A percentile compares a stretch with the other conserved stretches of the same genome.
Evolutionary conservation across 2,113 vertebrate species (phyloP).

Genomic region (Aegotheles bennettii): DNA sequence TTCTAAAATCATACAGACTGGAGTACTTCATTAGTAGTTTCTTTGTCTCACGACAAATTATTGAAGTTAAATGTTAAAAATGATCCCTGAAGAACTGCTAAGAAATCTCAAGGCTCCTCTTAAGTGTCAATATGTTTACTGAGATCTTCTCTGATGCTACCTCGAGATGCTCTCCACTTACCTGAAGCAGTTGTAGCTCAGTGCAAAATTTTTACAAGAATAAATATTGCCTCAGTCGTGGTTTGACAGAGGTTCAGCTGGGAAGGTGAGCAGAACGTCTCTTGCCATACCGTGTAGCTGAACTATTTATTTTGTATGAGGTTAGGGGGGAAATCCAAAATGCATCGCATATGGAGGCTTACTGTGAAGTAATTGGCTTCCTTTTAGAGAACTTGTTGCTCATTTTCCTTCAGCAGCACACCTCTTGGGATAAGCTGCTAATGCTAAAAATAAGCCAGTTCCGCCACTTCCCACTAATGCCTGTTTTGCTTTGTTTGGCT

Average conservation of each 20-base stretch:
- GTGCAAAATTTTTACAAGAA: background rate
- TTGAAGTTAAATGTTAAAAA: background rate
- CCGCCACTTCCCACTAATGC: slow-evolving; percentile 21
- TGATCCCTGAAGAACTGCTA: background rate
- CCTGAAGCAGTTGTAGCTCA: background rate
- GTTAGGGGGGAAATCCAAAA: background rate
- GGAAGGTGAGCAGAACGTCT: background rate
- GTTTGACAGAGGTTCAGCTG: background rate
- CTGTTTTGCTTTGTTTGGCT: slow-evolving; percentile 31
- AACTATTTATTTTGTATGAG: slow-evolving; percentile 16
- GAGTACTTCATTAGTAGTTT: background rate
- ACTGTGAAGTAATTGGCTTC: slow-evolving; percentile 37
- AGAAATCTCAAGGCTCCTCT: background rate
- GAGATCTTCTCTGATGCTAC: background rate
- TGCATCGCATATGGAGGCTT: background rate
- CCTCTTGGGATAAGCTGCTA: slow-evolving; percentile 54
- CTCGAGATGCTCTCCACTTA: background rate
- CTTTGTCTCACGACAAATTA: background rate
- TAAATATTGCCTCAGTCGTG: background rate
- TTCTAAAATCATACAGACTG: background rate
- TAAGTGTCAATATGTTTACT: background rate
- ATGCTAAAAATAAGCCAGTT: slow-evolving; percentile 62
- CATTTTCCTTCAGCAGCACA: slow-evolving; percentile 59
- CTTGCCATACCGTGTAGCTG: background rate
- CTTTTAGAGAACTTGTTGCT: slow-evolving; percentile 45